A percentile compares a stretch with the other conserved stretches of the same genome.
phyloP scores from a whole-genome alignment of 2,113 vertebrate species.

The Melanerpes aurifrons region DNA sequence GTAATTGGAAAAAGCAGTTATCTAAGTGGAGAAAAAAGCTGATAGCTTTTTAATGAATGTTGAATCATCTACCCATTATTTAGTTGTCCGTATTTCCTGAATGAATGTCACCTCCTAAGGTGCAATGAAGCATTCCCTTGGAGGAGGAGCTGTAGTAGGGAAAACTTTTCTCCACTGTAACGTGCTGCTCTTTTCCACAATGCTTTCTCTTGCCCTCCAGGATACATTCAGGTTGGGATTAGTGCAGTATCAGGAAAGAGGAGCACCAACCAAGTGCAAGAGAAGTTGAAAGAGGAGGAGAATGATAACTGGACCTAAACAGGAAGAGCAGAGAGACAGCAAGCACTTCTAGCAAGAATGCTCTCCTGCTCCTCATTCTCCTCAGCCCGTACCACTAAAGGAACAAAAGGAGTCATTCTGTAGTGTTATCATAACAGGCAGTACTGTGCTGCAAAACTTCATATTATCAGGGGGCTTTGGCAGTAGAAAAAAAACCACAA shows the following conservation, averaged over 20 bases:
- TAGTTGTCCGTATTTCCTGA: background rate
- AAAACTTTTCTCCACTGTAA: background rate
- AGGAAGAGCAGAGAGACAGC: background rate
- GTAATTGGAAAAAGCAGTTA: background rate
- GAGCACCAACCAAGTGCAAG: background rate
- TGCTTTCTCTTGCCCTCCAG: background rate
- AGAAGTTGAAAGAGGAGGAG: background rate
- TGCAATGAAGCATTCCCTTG: background rate
- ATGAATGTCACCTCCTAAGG: background rate
- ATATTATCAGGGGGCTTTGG: background rate
- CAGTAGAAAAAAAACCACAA: background rate
- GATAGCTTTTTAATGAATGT: background rate
- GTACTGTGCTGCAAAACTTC: background rate
- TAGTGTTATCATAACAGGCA: background rate
- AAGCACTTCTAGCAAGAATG: background rate
- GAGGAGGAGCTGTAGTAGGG: background rate
- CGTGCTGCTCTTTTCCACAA: background rate
- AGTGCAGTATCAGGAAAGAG: background rate
- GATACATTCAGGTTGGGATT: background rate
- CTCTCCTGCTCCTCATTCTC: background rate
- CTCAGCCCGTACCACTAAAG: background rate
- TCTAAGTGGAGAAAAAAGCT: no score
- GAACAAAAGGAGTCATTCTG: background rate
- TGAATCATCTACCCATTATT: background rate
- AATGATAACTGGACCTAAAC: background rate